Evolutionary conservation across 2,888 invertebrate genomes (phyloP).

Genomic region (Caenorhabditis doughertyi): DNA sequence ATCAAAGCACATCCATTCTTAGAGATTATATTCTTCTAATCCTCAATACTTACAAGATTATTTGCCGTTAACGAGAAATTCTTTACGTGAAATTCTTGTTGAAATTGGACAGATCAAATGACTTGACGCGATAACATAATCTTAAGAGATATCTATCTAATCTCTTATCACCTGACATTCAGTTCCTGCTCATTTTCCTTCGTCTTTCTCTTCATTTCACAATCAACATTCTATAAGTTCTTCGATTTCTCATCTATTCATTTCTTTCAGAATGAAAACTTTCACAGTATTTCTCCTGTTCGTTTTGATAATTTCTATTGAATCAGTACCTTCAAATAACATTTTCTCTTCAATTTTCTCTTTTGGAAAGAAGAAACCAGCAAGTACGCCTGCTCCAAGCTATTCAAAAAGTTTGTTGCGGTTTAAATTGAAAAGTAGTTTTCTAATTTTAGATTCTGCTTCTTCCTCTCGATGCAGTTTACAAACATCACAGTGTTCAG

Average conservation of each 20-base stretch:
- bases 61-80: no score
- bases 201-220: no score
- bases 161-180: slow-evolving; percentile 29
- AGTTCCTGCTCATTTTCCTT: neutral
- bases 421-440: neutral
- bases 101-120: no score
- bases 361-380: slow-evolving; percentile 53
- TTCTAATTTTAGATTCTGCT: slow-evolving; percentile 12
- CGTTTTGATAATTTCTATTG: slow-evolving; percentile 2
- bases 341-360: slow-evolving; percentile 59
- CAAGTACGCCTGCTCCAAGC: slow-evolving; percentile 30
- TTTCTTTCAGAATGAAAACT: slow-evolving; percentile 31
- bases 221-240: no score
- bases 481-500: slow-evolving; percentile 50
- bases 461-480: slow-evolving; percentile 39
- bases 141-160: no score
- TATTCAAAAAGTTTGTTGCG: slow-evolving; percentile 30
- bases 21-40: no score
- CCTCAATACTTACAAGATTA: no score
- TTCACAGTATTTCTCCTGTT: slow-evolving; percentile 8
- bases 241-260: no score
- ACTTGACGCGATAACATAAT: no score
- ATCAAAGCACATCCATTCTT: no score
- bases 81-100: no score
- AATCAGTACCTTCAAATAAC: slow-evolving; percentile 33